A percentile compares a stretch with the other conserved stretches of the same genome.
Evolutionary conservation across 2,888 invertebrate species (phyloP).

Genomic region (Venustoraphidia nigricollis): DNA sequence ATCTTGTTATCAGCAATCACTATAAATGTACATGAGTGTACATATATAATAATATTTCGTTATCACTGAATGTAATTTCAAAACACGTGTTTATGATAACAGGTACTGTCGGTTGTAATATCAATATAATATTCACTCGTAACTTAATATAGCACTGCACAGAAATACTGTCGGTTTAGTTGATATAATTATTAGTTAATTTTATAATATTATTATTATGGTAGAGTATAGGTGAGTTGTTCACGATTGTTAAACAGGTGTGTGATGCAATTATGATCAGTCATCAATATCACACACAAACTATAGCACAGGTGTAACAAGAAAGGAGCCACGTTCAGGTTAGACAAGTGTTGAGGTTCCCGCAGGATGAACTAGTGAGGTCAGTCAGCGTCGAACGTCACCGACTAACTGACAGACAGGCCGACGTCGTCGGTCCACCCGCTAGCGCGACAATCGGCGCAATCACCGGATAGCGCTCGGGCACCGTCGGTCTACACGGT

Average conservation of each 20-base stretch:
- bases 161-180: too few relatives aligned
- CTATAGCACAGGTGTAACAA: background rate
- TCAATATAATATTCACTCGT: too few relatives aligned
- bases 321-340: background rate
- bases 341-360: background rate
- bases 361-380: conserved; percentile 1
- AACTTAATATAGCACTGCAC: too few relatives aligned
- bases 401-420: conserved; percentile 30
- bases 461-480: conserved; percentile 13
- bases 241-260: background rate
- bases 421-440: conserved; percentile 7
- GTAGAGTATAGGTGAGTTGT: background rate
- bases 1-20: too few relatives aligned
- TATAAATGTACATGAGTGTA: too few relatives aligned
- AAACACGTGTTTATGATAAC: too few relatives aligned
- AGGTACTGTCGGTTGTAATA: too few relatives aligned
- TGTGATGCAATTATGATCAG: background rate
- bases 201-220: too few relatives aligned
- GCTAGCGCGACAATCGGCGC: conserved; percentile 18
- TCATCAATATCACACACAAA: background rate
- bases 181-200: too few relatives aligned
- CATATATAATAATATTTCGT: too few relatives aligned
- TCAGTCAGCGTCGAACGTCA: conserved; percentile 8
- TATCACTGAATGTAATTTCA: too few relatives aligned
- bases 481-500: conserved; percentile 9